phyloP scores from a whole-genome alignment of 2,888 invertebrate species.

The Netelia virgata region DNA sequence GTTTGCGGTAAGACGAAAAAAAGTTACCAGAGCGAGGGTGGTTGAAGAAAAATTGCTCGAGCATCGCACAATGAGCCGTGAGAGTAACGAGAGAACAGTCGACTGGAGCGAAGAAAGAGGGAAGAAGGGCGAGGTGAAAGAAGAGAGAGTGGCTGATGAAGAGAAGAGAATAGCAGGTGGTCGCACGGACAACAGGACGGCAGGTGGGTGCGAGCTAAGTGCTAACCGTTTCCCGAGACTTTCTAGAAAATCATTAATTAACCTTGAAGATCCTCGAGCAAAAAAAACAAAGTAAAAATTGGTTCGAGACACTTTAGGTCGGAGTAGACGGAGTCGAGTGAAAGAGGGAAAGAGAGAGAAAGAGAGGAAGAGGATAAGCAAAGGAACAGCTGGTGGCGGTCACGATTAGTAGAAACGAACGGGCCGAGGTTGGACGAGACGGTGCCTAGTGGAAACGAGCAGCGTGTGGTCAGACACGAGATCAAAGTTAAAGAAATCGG shows the following conservation, averaged over 20 bases:
- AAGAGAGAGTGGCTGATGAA: constrained; percentile 44
- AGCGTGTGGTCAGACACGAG: constrained; percentile 19
- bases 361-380: neutral
- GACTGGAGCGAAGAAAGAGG: constrained; percentile 29
- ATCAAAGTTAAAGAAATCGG: neutral
- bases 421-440: neutral
- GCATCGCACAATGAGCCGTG: constrained; percentile 52
- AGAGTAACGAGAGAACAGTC: constrained; percentile 43
- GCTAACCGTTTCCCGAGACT: constrained; percentile 51
- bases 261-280: constrained; percentile 39
- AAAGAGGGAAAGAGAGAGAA: neutral
- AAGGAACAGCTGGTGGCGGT: neutral
- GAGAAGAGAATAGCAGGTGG: constrained; percentile 44
- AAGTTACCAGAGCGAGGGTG: constrained; percentile 17
- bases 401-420: constrained; percentile 31
- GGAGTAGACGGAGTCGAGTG: neutral
- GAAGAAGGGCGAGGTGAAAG: constrained; percentile 37
- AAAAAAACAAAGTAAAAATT: constrained; percentile 13
- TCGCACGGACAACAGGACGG: neutral
- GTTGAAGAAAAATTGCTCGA: constrained; percentile 46
- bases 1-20: constrained; percentile 10
- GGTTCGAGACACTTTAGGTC: constrained; percentile 4
- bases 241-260: constrained; percentile 57
- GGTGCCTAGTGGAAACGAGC: constrained; percentile 23
- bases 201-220: constrained; percentile 51